Evolutionary conservation across 2,888 invertebrate species (phyloP), one percentile per base, ranked within the genome.

Genomic region (Drosophila maculinotata): DNA sequence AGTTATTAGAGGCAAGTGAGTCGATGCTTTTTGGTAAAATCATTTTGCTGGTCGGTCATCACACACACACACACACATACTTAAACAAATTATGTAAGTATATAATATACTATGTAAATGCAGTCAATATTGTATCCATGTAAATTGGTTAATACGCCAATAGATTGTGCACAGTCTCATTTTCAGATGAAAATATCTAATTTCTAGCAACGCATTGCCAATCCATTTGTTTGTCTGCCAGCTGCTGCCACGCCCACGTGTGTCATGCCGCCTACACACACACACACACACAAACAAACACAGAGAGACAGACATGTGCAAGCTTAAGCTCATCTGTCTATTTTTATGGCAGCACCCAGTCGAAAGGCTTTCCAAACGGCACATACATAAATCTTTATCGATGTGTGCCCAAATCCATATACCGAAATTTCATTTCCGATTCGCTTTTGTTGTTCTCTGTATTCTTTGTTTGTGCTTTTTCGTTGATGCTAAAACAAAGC

Each of bases 381-480:
- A 70, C 58, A 58, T 14, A 65, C 72, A 84, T 81, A 84, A 81
- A 84, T 84, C 80, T 76, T 73, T 78, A 84, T 84, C 82, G 82
- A 84, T 81, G 85, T 80, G 75, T 41, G 64, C 71, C 65, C 63
- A 77, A 79, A 80, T 79, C 74, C 71, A 66, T 72, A 76, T 60
- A 70, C 74, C 59, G 73, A 69, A 79, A 70, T 77, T 83, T 83
- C 74, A 76, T 79, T 80, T 83, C 56, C 53, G 60, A 69, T 69
- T 80, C 53, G 60, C 57, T 49, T 69, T 76, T 66, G 49, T 62
- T 59, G 51, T 45, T 44, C 52, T 62, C 63, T 54, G 53, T 53
- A 49, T 30, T 52, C 66, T 77, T 60, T 47, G 30, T 31, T 52
- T 33, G 14, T 25, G 17, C 8, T 4, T 51, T 62, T 42, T 47